phyloP scores from a whole-genome alignment of 2,888 invertebrate genomes.

The Lochmaea capreae region DNA sequence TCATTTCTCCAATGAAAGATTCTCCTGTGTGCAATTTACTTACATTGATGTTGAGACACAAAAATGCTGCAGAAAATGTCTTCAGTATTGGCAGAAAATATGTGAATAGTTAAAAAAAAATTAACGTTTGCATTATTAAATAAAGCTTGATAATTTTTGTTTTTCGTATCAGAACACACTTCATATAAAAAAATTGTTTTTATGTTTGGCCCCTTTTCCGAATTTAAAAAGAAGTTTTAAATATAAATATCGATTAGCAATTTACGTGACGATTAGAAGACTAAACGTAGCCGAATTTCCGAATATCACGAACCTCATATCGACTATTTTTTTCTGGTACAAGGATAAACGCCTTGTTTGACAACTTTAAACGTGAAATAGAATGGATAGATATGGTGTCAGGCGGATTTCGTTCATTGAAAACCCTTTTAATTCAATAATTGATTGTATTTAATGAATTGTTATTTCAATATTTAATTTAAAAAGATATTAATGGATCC shows the following conservation, averaged over 20 bases:
- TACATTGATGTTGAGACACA: no score
- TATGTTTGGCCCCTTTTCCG: neutral
- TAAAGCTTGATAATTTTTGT: no score
- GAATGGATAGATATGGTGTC: slow-evolving; percentile 3
- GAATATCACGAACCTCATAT: slow-evolving; percentile 11
- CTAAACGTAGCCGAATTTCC: neutral
- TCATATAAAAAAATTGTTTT: neutral
- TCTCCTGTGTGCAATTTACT: no score
- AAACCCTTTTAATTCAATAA: neutral
- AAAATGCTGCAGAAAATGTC: no score
- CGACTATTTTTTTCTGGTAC: slow-evolving; percentile 7
- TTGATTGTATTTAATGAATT: neutral
- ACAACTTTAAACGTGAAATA: slow-evolving; percentile 7
- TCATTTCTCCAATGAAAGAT: no score
- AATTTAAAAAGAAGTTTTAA: neutral
- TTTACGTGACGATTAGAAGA: slow-evolving; percentile 4
- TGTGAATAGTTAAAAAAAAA: no score
- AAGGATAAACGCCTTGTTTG: slow-evolving; percentile 11
- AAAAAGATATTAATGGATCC: no score
- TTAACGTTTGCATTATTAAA: no score
- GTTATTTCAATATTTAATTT: neutral
- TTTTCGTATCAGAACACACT: no score
- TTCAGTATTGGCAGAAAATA: no score
- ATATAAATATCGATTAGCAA: slow-evolving; percentile 1
- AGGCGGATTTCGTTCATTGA: neutral